Conservation (phyloP, 2,113 vertebrate species). For the Entelurus aequoreus region DNA sequence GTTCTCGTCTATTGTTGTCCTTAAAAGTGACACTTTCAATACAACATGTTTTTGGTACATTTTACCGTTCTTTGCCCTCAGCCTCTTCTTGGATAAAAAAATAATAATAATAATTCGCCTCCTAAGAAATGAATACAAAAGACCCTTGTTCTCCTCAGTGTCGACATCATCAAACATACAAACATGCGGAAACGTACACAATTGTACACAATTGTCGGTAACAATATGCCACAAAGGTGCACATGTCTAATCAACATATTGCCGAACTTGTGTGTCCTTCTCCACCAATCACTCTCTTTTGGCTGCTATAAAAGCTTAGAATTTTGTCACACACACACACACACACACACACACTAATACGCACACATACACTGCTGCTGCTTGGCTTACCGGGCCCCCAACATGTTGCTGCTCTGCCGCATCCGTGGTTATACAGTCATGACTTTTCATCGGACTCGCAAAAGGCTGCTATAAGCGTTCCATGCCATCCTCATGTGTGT, state of each 20-base stretch:
- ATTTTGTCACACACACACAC: slow-evolving; percentile 13
- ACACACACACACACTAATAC: neutral
- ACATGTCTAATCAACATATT: slow-evolving; percentile 39
- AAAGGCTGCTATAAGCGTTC: slow-evolving; percentile 47
- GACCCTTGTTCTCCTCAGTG: too few relatives aligned
- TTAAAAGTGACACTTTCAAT: too few relatives aligned
- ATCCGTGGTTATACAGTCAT: slow-evolving; percentile 14
- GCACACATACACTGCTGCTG: slow-evolving; percentile 33
- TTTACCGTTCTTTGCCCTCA: neutral
- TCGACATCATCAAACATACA: too few relatives aligned
- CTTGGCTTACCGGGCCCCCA: slow-evolving; percentile 38
- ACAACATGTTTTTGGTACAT: neutral
- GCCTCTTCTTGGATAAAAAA: neutral
- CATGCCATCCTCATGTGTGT: slow-evolving; percentile 23
- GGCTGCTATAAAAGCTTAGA: slow-evolving; percentile 45
- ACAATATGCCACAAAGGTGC: slow-evolving; percentile 26
- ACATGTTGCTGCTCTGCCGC: slow-evolving; percentile 47
- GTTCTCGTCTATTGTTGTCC: too few relatives aligned
- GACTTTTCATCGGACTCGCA: slow-evolving; percentile 37
- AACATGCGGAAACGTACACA: too few relatives aligned
- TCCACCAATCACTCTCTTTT: slow-evolving; percentile 7
- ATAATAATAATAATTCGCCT: too few relatives aligned
- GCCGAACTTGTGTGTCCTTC: slow-evolving; percentile 30
- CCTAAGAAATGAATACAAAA: too few relatives aligned
- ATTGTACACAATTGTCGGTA: too few relatives aligned